These are phyloP conservation scores for Graphium colonna DNA, from an alignment of 2,888 invertebrate species.

Conservation along the genomic window DNA sequence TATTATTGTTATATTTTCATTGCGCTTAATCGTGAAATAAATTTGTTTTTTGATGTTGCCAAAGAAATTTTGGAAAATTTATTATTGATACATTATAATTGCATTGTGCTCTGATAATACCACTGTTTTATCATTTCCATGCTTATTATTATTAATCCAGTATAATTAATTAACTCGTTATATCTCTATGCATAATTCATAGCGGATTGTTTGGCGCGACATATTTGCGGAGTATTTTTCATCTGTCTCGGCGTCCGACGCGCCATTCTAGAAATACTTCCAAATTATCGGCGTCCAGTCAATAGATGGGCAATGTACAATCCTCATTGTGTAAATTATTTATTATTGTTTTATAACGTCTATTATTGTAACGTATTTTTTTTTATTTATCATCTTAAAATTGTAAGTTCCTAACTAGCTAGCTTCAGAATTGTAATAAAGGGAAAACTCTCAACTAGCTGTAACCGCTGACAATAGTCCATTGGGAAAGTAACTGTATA, in stretches of 20 bases:
- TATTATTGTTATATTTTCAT: slow-evolving; percentile 35
- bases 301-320: slow-evolving; percentile 52
- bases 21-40: slow-evolving; percentile 45
- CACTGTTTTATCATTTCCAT: slow-evolving; percentile 49
- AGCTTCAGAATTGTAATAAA: slow-evolving; percentile 62
- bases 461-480: slow-evolving; percentile 43
- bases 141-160: slow-evolving; percentile 58
- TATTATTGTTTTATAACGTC: slow-evolving; percentile 60
- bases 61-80: slow-evolving; percentile 62
- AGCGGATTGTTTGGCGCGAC: slow-evolving; percentile 50
- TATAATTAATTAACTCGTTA: slow-evolving; percentile 55
- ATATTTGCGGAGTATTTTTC: slow-evolving; percentile 69
- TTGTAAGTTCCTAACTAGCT: slow-evolving; percentile 79
- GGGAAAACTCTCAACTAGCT: slow-evolving; percentile 49
- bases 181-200: slow-evolving; percentile 68
- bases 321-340: slow-evolving; percentile 70
- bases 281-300: slow-evolving; percentile 45
- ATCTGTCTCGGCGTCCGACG: slow-evolving; percentile 33
- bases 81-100: slow-evolving; percentile 47
- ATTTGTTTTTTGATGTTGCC: slow-evolving; percentile 64
- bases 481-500: slow-evolving; percentile 45
- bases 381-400: slow-evolving; percentile 73
- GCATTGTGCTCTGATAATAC: slow-evolving; percentile 44
- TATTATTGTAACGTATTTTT: slow-evolving; percentile 53
- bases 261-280: slow-evolving; percentile 61